Evolutionary conservation across 2,113 vertebrate genomes (phyloP), one percentile per base, ranked within the genome.

Genomic region (Lasiurus borealis): DNA sequence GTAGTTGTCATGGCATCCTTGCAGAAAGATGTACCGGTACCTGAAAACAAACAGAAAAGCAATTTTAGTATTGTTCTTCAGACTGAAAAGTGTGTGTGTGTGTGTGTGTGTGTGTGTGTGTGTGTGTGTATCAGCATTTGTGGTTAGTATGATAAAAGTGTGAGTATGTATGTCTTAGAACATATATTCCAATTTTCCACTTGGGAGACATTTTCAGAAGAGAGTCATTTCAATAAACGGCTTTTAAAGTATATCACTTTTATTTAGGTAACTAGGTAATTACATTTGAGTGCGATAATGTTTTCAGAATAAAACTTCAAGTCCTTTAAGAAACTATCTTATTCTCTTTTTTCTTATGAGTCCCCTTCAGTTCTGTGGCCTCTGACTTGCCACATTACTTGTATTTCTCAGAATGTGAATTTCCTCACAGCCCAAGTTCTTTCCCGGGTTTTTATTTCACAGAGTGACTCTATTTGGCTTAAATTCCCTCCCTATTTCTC

Each of bases 1-100:
- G 81, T 84, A 52, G 44, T 94, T 95, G 69, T 64, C 57, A 76
- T 93, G n/a, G 18, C 25, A 85, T 89, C 62, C 50, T 87, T 76
- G 54, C 27, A 84, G 64, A 77, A 93, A 90, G 72, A 50, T 50
- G 36, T 10, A 48, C 10, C 14, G 44, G 57, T 54, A 94, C 46
- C 48, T 88, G 44, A 88, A 94, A 96, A 84, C 16, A 81, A 95
- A 62, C 57, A 62, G 93, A 92, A 72, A 15, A 78, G 8, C 15
- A 85, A 31, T 85, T 87, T 92, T 85, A 86, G 23, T 88, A 36
- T 64, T 88, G 50, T 83, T 91, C 31, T 92, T 88, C 14, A 54
- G 48, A 27, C 8, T 66, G 8, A 88, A 81, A 92, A 40, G 40
- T 40, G 40, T 40, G 40, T 40, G 40, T 40, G 40, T 40, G 40